A percentile compares a stretch with the other conserved stretches of the same genome.
phyloP scores from a whole-genome alignment of 2,888 invertebrate genomes.

The Eilema griseolum region DNA sequence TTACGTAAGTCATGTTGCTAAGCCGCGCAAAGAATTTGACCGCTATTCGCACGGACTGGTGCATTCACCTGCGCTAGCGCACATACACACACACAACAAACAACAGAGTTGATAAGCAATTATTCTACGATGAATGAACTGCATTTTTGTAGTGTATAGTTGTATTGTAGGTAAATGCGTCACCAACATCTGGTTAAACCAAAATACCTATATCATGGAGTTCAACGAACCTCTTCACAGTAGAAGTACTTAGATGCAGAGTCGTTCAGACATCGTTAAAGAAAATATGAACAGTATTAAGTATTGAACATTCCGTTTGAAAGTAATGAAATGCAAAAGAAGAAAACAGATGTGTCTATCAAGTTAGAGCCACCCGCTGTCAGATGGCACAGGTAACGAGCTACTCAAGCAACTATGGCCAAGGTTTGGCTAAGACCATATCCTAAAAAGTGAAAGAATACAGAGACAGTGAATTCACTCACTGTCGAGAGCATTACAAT shows the following conservation, averaged over 20 bases:
- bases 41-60: slow-evolving; percentile 1
- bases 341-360: not conserved
- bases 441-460: too few species aligned
- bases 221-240: not conserved
- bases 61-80: slow-evolving; percentile 8
- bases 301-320: not conserved
- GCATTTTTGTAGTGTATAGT: not conserved
- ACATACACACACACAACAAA: not conserved
- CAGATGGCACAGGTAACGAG: not conserved
- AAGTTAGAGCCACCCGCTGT: not conserved
- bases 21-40: not conserved
- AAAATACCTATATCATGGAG: not conserved
- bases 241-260: not conserved
- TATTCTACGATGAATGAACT: slow-evolving; percentile 12
- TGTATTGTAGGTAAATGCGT: not conserved
- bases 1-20: not conserved
- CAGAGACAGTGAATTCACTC: too few species aligned
- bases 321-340: not conserved
- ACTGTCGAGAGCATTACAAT: too few species aligned
- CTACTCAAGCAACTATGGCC: not conserved
- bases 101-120: slow-evolving; percentile 4
- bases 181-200: not conserved
- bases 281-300: not conserved
- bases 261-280: not conserved
- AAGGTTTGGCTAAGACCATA: too few species aligned